phyloP scores from a whole-genome alignment of 2,888 invertebrate genomes.

The Glyphotaelius pellucidus region DNA sequence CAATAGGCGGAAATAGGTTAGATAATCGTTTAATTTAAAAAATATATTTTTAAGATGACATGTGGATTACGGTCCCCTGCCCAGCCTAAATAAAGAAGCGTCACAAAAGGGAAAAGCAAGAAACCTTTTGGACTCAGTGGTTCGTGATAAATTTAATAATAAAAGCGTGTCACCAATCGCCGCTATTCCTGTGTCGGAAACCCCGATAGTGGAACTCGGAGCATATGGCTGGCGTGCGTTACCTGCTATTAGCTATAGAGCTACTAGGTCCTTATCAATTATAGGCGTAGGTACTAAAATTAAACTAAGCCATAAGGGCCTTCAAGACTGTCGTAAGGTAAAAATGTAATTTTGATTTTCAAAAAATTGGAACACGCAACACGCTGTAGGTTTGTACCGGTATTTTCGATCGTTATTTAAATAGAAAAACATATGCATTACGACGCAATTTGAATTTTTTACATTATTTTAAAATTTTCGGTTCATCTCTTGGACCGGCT shows the following conservation, averaged over 20 bases:
- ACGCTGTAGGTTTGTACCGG: background rate
- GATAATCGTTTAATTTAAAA: no score
- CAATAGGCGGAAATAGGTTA: no score
- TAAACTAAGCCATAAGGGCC: background rate
- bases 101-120: background rate
- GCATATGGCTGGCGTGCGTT: conserved; percentile 23
- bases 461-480: no score
- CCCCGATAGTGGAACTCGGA: background rate
- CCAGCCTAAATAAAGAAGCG: background rate
- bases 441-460: no score
- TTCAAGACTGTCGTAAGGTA: background rate
- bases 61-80: background rate
- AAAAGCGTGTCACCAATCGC: conserved; percentile 22
- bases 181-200: background rate
- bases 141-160: conserved; percentile 12
- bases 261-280: background rate
- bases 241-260: background rate
- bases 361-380: background rate
- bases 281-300: background rate
- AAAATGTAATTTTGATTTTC: background rate
- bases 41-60: background rate
- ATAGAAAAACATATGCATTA: no score
- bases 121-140: background rate
- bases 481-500: no score
- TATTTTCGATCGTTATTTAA: background rate